A percentile compares a stretch with the other conserved stretches of the same genome.
Conservation (phyloP, 2,888 invertebrate genomes). For the Schizotus pectinicornis region DNA sequence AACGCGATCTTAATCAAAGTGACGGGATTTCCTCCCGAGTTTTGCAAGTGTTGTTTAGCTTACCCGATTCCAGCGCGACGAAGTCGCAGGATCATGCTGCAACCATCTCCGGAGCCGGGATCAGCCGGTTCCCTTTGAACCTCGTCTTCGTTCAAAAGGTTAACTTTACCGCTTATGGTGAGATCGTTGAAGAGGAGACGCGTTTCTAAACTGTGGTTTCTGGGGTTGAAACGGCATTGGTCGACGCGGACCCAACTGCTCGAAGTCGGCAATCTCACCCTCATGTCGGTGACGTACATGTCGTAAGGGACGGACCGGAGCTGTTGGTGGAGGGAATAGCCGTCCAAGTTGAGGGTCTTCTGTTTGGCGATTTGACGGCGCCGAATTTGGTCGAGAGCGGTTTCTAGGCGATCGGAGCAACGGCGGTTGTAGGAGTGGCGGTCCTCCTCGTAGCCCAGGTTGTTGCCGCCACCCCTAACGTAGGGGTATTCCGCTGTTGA, state of each 20-base stretch:
- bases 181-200: slow-evolving; percentile 79
- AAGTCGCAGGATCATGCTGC: slow-evolving; percentile 79
- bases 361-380: slow-evolving; percentile 64
- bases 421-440: slow-evolving; percentile 51
- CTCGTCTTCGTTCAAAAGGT: slow-evolving; percentile 60
- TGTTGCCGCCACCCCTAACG: slow-evolving; percentile 46
- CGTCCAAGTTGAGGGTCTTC: slow-evolving; percentile 63
- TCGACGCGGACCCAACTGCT: slow-evolving; percentile 75
- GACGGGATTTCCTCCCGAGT: slow-evolving; percentile 10
- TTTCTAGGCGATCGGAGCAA: slow-evolving; percentile 71
- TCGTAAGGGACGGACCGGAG: slow-evolving; percentile 69
- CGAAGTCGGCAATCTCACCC: slow-evolving; percentile 71
- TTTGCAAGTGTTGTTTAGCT: slow-evolving; percentile 23
- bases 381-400: slow-evolving; percentile 70
- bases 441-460: slow-evolving; percentile 45
- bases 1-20: slow-evolving; percentile 16
- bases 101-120: slow-evolving; percentile 60
- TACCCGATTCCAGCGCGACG: slow-evolving; percentile 78
- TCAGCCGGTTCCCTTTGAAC: slow-evolving; percentile 57
- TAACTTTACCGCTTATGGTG: slow-evolving; percentile 78
- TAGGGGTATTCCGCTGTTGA: slow-evolving; percentile 53
- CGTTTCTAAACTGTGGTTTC: slow-evolving; percentile 76
- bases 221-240: slow-evolving; percentile 76
- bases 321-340: slow-evolving; percentile 70
- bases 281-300: slow-evolving; percentile 74